A percentile compares a stretch with the other conserved stretches of the same genome.
These are phyloP conservation scores for Acronicta psi DNA, from an alignment of 2,888 invertebrate genomes.

Conservation along the genomic window DNA sequence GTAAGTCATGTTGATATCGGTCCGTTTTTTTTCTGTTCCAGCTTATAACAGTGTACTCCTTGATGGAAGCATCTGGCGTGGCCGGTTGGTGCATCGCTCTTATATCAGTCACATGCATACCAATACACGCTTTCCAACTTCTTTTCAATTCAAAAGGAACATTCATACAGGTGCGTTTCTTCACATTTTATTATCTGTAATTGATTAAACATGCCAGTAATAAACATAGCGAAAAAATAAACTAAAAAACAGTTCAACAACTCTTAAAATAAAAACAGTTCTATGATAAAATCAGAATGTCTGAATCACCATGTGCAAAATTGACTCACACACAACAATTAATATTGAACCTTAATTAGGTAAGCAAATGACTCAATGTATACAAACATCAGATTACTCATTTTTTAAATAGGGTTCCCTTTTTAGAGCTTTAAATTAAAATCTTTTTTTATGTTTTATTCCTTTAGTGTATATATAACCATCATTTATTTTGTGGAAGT, in stretches of 20 bases:
- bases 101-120: conserved; percentile 93
- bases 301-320: conserved; percentile 29
- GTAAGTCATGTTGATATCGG: too few species aligned
- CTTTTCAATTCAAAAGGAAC: conserved; percentile 83
- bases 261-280: conserved; percentile 22
- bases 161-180: conserved; percentile 75
- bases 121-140: conserved; percentile 88
- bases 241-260: too few species aligned
- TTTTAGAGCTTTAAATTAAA: too few species aligned
- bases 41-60: conserved; percentile 90
- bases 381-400: background rate
- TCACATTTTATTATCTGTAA: conserved; percentile 22
- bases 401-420: too few species aligned
- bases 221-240: conserved; percentile 43
- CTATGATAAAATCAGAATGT: conserved; percentile 25
- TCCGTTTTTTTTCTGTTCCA: conserved; percentile 78
- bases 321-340: conserved; percentile 26
- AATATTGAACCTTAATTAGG: conserved; percentile 18
- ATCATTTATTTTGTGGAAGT: too few species aligned
- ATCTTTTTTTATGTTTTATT: too few species aligned
- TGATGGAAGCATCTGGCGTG: conserved; percentile 89
- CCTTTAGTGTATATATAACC: too few species aligned
- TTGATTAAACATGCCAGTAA: conserved; percentile 37
- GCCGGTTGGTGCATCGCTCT: conserved; percentile 91
- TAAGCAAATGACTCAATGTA: background rate